phyloP scores from a whole-genome alignment of 2,888 invertebrate genomes.

The Bedellia somnulentella region DNA sequence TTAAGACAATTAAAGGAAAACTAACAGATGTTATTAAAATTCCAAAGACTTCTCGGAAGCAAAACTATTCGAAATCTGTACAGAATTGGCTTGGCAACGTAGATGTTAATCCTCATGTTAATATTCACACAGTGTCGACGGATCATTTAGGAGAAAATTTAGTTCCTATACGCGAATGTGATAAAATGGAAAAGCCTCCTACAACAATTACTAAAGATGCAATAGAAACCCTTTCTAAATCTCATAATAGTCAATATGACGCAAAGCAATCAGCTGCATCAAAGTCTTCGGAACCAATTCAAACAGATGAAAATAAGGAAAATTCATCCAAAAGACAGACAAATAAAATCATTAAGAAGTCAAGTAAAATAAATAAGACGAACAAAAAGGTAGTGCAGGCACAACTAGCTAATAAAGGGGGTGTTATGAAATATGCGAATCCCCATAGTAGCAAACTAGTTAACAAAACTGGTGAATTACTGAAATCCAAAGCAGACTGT shows the following conservation, averaged over 20 bases:
- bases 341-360: too few species aligned
- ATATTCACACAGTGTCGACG: too few species aligned
- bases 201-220: neutral
- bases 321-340: too few species aligned
- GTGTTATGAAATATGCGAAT: constrained; percentile 37
- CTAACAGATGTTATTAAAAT: constrained; percentile 6
- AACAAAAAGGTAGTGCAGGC: constrained; percentile 37
- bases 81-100: constrained; percentile 32
- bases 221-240: too few species aligned
- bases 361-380: too few species aligned
- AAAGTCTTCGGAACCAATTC: too few species aligned
- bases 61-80: constrained; percentile 28
- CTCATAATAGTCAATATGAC: too few species aligned
- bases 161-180: too few species aligned
- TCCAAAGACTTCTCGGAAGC: constrained; percentile 17
- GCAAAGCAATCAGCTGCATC: too few species aligned
- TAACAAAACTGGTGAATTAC: constrained; percentile 3
- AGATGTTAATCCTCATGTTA: constrained; percentile 13
- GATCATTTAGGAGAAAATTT: too few species aligned
- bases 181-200: neutral
- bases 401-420: constrained; percentile 32
- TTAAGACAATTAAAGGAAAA: constrained; percentile 14
- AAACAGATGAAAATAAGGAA: too few species aligned
- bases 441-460: constrained; percentile 15
- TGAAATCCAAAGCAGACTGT: too few species aligned